Evolutionary conservation across 2,888 invertebrate genomes (phyloP).

Genomic region (Xanthostigma xanthostigma): DNA sequence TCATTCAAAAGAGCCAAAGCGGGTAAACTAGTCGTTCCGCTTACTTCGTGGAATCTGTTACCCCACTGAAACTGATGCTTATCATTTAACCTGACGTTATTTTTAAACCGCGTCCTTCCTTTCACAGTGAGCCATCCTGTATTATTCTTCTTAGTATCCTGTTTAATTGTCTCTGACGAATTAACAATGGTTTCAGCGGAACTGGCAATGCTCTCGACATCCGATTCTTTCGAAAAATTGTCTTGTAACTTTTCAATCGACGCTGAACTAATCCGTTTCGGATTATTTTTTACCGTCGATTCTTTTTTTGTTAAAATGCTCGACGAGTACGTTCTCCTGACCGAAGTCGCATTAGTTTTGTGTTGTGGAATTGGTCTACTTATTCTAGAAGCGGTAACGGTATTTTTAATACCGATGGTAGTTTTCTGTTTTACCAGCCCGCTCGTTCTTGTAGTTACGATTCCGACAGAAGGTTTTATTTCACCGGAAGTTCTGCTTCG

Average conservation of each 20-base stretch:
- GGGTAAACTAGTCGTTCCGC: constrained; percentile 68
- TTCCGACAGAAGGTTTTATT: constrained; percentile 19
- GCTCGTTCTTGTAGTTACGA: background rate
- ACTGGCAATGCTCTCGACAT: constrained; percentile 28
- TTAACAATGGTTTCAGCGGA: constrained; percentile 41
- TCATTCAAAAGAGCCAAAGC: constrained; percentile 41
- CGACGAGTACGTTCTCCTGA: constrained; percentile 16
- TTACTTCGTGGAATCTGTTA: constrained; percentile 66
- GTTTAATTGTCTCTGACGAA: constrained; percentile 21
- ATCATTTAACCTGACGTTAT: constrained; percentile 30
- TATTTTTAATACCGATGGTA: constrained; percentile 13
- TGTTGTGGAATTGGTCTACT: constrained; percentile 1
- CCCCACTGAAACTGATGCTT: constrained; percentile 51
- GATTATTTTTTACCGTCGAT: constrained; percentile 18
- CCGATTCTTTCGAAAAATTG: background rate
- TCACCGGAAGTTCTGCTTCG: constrained; percentile 28
- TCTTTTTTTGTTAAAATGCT: constrained; percentile 28
- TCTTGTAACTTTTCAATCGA: background rate
- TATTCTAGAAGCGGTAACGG: constrained; percentile 36
- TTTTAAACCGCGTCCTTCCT: constrained; percentile 44
- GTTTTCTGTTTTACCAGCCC: constrained; percentile 2
- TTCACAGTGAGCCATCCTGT: constrained; percentile 74
- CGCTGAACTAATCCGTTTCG: constrained; percentile 10
- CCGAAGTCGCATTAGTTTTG: constrained; percentile 3
- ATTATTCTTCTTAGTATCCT: constrained; percentile 21